Evolutionary conservation across 2,797 vertebrate species (phyloP), one percentile per base, ranked within the genome.

Genomic region (Fratercula arctica): DNA sequence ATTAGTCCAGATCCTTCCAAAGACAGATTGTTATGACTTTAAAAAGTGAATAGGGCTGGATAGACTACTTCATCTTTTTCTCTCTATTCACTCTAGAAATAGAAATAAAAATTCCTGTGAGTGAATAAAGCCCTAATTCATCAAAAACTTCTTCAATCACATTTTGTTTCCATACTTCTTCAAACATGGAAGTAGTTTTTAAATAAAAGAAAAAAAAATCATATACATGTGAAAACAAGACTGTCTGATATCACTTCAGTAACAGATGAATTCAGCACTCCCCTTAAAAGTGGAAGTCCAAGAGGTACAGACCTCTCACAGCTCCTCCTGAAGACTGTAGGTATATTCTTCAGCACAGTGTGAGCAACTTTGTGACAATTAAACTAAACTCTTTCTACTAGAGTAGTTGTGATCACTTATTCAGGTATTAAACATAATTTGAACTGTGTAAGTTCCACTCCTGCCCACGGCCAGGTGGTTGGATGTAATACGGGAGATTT

Each of bases 381-480:
- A 75, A 92, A n/a, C 3, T 10, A 26, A 54, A 37, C 5, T 54
- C 29, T 51, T 63, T 60, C 33, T 80, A 19, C 6, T 45, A 25
- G 6, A 61, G 23, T 35, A 56, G 11, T 4, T 46, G 31, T 5
- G 17, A 45, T 78, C 17, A 24, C 16, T 67, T 67, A 45, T 45
- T 67, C 18, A 60, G 11, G 5, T 77, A 23, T 11, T 29, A 24
- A 45, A 39, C 13, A 51, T 60, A 48, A 60, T n/a, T 29, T 43
- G 11, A 75, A 60, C 13, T 10, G 11, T 54, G 18, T 29, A 68
- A 78, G 8, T 79, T 75, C 26, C 29, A 9, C 6, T 48, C 12
- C 16, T 31, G 4, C 4, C 17, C 21, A 25, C 0, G 2, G 11
- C 4, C 7, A 64, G 20, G 3, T 50, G 3, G 5, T 56, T 85